Evolutionary conservation across 2,888 invertebrate species (phyloP), one percentile per base, ranked within the genome.

Genomic region (Caenorhabditis angaria): DNA sequence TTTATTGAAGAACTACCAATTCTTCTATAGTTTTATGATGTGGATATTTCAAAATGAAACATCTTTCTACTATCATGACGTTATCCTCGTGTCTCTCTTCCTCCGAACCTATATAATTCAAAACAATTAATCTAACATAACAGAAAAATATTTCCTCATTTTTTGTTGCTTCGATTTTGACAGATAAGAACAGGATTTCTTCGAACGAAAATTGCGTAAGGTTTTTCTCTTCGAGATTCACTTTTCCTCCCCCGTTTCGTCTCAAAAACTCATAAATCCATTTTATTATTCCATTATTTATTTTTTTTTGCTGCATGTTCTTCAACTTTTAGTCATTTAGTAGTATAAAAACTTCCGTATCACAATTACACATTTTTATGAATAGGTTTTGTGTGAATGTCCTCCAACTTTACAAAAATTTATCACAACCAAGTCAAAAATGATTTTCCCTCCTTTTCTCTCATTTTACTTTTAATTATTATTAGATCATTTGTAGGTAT

Each of bases 171-270:
- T 41, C 41, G 41, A 18, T 6, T 41, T 41, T 41, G 41, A 41
- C 41, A 41, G 41, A 41, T 41, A 41, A 41, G 41, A 41, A 41
- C 41, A 41, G 41, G 41, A 41, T 41, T 41, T 41, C 3, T 41
- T 32, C 18, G 41, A 41, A 41, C 14, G 41, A 41, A 41, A 41
- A 41, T 41, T 41, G 41, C 41, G 41, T 41, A 41, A 41, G 41
- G n/a, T n/a, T n/a, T n/a, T n/a, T n/a, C n/a, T n/a, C n/a, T n/a
- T n/a, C n/a, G n/a, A n/a, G n/a, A n/a, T n/a, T n/a, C n/a, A n/a
- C n/a, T n/a, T n/a, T n/a, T n/a, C n/a, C n/a, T n/a, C n/a, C n/a
- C n/a, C n/a, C n/a, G n/a, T n/a, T n/a, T n/a, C n/a, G n/a, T n/a
- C n/a, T n/a, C n/a, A n/a, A n/a, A n/a, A n/a, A n/a, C n/a, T n/a